Conservation (phyloP, 92 coral and sea anemone species). For the Anthopleura xanthogrammica region DNA sequence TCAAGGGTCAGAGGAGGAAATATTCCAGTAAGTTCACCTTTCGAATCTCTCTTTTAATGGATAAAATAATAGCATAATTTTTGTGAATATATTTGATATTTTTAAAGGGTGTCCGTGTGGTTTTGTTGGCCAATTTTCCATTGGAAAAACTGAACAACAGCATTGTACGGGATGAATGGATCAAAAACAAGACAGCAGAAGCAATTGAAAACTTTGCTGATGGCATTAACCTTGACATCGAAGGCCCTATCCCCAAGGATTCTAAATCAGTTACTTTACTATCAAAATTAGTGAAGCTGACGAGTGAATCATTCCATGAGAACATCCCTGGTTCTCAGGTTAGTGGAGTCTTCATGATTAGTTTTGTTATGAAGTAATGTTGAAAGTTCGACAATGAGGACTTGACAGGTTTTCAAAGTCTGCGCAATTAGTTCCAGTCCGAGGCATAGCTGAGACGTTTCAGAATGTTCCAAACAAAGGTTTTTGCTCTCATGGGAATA, state of each 20-base stretch:
- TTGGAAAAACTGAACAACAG: constrained; percentile 67
- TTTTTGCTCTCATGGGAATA: too few species aligned
- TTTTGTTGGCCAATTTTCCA: constrained; percentile 70
- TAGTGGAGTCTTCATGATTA: not conserved
- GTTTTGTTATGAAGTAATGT: not conserved
- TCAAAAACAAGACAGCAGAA: constrained; percentile 69
- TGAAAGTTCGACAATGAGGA: too few species aligned
- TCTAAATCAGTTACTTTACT: constrained; percentile 76
- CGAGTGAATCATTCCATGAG: constrained; percentile 65
- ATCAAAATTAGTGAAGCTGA: constrained; percentile 72
- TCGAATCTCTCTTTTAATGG: too few species aligned
- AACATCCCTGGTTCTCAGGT: constrained; percentile 87
- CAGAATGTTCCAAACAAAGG: too few species aligned
- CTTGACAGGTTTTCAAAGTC: too few species aligned
- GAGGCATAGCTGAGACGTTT: not conserved
- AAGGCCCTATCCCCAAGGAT: constrained; percentile 73
- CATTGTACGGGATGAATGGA: constrained; percentile 73
- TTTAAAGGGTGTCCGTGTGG: constrained; percentile 90
- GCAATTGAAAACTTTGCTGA: constrained; percentile 83
- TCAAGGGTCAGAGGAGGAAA: not conserved
- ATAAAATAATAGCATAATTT: too few species aligned
- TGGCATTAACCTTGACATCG: constrained; percentile 94
- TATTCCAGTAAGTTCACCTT: too few species aligned
- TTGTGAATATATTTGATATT: not conserved
- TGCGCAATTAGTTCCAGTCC: too few species aligned